Evolutionary conservation across 2,888 invertebrate species (phyloP), one percentile per base, ranked within the genome.

Genomic region (Dasypolia templi): DNA sequence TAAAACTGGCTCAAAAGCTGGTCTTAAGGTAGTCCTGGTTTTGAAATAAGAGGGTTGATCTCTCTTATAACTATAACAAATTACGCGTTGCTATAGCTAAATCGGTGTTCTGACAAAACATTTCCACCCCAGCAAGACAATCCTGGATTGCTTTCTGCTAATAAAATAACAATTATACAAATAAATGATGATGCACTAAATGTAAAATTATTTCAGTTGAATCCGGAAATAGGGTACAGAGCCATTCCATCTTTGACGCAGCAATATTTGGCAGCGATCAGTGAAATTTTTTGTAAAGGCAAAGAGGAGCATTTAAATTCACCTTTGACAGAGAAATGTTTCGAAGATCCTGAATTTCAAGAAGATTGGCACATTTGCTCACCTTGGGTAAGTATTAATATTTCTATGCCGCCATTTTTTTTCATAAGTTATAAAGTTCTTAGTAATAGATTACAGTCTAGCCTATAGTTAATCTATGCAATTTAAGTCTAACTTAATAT

Each of bases 211-310:
- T 86, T 92, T 72, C 66, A 96, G 96, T 79, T 93, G 53, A 82
- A 90, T 77, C 88, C 91, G 19, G 90, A 92, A 83, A 80, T 94
- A 26, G 96, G 96, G 59, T 97, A 97, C 86, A 72, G 75, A 56
- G 97, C 97, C 3, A 95, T 97, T 61, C 93, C 94, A 32, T 81
- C 88, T 46, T 82, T 97, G 68, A 95, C 95, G 12, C 51, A 82
- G 26, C 93, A 94, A 73, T 96, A 96, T 90, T 89, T 96, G 77
- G 90, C 88, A 84, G 93, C 92, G 1, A 83, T 96, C 5, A 88
- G 79, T 76, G 93, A 95, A 82, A 89, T 94, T 68, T 94, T 95
- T 79, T 75, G 75, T n/a, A 91, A 86, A 75, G 79, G 69, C 2
- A 77, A 77, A 55, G 81, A 92, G 1, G 93, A 93, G 68, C 94